A percentile compares a stretch with the other conserved stretches of the same genome.
phyloP scores from a whole-genome alignment of 1,140 invertebrate species.

The Drosophila orena region DNA sequence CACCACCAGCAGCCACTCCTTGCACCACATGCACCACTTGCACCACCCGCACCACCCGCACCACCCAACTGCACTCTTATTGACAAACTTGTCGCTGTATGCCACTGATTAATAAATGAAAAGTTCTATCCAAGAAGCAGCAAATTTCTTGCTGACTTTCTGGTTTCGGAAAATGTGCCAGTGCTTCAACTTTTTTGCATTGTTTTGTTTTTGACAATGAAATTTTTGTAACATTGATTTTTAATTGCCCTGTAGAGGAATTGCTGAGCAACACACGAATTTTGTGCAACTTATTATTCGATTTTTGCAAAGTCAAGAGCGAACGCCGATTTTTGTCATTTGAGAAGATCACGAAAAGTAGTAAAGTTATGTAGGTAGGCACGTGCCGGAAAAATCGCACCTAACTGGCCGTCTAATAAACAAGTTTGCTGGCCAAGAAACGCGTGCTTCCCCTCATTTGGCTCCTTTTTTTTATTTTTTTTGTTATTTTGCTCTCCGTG shows the following conservation, averaged over 20 bases:
- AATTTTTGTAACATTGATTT: slow-evolving; percentile 77
- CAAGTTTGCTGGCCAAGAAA: slow-evolving; percentile 56
- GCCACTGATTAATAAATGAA: slow-evolving; percentile 71
- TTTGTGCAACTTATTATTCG: neutral
- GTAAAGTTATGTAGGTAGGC: slow-evolving; percentile 38
- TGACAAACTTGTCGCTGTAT: slow-evolving; percentile 68
- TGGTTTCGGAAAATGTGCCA: slow-evolving; percentile 27
- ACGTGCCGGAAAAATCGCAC: slow-evolving; percentile 44
- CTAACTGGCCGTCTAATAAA: slow-evolving; percentile 72
- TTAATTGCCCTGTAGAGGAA: slow-evolving; percentile 40
- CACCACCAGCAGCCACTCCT: slow-evolving; percentile 28
- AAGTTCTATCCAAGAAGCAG: slow-evolving; percentile 38
- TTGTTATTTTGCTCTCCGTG: slow-evolving; percentile 26
- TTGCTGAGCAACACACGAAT: slow-evolving; percentile 10
- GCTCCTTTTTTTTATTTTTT: neutral
- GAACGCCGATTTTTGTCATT: slow-evolving; percentile 11
- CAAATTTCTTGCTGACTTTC: slow-evolving; percentile 55
- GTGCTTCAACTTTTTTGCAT: slow-evolving; percentile 32
- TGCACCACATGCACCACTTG: slow-evolving; percentile 11
- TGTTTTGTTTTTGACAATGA: slow-evolving; percentile 51
- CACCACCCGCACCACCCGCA: neutral
- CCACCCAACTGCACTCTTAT: slow-evolving; percentile 6
- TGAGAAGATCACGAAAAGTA: slow-evolving; percentile 36
- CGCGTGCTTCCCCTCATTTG: slow-evolving; percentile 32
- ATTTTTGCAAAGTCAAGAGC: slow-evolving; percentile 1